Percentiles rank a stretch among this genome's conserved stretches.
Conservation (phyloP, 1,140 invertebrate genomes). For the Galleria mellonella region DNA sequence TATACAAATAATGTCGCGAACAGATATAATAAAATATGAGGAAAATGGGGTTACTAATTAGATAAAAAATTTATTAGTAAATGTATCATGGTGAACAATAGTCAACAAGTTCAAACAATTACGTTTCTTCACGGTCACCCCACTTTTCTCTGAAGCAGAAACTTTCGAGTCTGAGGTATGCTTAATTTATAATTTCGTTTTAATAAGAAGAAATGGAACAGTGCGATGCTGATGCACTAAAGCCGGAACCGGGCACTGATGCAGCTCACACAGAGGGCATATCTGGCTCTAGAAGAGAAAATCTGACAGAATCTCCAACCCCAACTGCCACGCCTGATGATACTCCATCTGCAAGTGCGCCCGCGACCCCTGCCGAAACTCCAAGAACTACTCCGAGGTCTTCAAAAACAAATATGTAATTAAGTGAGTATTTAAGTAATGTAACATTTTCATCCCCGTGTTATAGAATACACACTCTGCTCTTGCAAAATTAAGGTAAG, state of each 20-base stretch:
- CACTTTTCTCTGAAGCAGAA: conserved; percentile 17
- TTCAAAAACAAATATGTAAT: conserved; percentile 20
- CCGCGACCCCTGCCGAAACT: conserved; percentile 2
- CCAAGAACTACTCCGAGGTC: conserved; percentile 11
- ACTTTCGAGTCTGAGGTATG: background rate
- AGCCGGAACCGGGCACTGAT: conserved; percentile 1
- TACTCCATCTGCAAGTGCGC: conserved; percentile 8
- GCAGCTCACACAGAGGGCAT: background rate
- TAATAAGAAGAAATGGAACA: conserved; percentile 45
- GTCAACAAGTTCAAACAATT: conserved; percentile 25
- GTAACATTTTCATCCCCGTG: too few relatives aligned
- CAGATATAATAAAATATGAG: conserved; percentile 7
- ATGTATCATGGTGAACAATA: conserved; percentile 24
- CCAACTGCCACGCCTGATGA: conserved; percentile 7
- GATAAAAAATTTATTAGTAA: background rate
- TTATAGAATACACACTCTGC: too few relatives aligned
- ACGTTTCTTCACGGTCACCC: conserved; percentile 5
- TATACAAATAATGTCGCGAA: too few relatives aligned
- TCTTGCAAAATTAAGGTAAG: conserved; percentile 4
- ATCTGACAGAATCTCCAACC: background rate
- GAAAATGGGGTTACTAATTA: conserved; percentile 15
- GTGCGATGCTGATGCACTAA: conserved; percentile 17
- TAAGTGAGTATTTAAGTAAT: conserved; percentile 5
- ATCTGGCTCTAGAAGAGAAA: background rate
- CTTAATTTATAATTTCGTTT: conserved; percentile 4